A percentile compares a stretch with the other conserved stretches of the same genome.
Evolutionary conservation across 64 coral and sea anemone genomes (phyloP).

Genomic region (Acropora tenuis): DNA sequence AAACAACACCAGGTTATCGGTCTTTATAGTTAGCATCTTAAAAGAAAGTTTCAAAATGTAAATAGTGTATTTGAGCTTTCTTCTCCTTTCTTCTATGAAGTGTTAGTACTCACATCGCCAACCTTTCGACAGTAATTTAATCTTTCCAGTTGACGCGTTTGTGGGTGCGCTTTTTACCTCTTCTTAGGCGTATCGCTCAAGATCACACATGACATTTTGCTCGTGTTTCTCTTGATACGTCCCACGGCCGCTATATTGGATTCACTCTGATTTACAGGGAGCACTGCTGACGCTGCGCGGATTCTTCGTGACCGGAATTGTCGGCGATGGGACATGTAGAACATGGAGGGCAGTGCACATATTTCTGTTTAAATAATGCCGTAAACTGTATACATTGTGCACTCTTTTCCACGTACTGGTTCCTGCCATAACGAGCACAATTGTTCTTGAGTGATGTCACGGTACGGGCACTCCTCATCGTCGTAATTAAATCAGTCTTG

Average conservation of each 20-base stretch:
- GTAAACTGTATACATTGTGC: no score
- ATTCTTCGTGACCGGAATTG: neutral
- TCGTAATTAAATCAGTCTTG: no score
- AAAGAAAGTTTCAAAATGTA: neutral
- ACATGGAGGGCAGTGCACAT: no score
- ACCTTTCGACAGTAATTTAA: neutral
- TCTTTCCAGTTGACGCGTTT: neutral
- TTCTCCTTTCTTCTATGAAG: neutral
- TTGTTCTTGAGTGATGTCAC: no score
- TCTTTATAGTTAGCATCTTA: conserved; percentile 1
- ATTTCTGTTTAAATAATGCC: no score
- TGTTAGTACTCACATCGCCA: neutral
- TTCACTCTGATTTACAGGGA: neutral
- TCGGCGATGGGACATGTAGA: neutral
- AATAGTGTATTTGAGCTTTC: no score
- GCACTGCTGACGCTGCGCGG: neutral
- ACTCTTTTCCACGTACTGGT: no score
- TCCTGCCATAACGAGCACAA: no score
- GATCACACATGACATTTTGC: neutral
- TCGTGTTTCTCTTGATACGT: neutral
- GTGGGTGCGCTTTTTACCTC: no score
- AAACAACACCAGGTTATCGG: neutral
- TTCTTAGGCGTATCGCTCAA: neutral
- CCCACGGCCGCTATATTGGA: neutral
- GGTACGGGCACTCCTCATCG: no score